These are phyloP conservation scores for Origma solitaria DNA, from an alignment of 2,113 vertebrate genomes.

Conservation along the genomic window DNA sequence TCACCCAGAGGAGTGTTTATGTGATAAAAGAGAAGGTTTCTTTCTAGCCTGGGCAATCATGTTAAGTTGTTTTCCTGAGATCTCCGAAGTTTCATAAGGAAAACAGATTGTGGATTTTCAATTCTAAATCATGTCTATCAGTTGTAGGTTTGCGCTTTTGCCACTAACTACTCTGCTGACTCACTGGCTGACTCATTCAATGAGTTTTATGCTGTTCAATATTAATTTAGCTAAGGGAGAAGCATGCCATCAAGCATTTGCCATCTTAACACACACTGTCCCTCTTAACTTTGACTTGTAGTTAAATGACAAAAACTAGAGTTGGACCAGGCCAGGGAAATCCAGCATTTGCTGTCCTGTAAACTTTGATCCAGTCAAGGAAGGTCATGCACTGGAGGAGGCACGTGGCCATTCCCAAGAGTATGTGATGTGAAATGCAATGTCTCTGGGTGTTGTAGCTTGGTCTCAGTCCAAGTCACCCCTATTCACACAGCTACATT, in stretches of 20 bases:
- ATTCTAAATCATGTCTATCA: neutral
- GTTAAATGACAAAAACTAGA: neutral
- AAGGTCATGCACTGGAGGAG: neutral
- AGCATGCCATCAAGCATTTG: neutral
- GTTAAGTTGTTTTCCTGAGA: slow-evolving; percentile 7
- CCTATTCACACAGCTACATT: neutral
- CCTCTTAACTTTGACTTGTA: neutral
- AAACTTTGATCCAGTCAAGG: neutral
- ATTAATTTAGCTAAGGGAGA: slow-evolving; percentile 16
- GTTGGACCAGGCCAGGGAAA: neutral
- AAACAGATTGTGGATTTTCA: neutral
- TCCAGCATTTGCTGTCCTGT: neutral
- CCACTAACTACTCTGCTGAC: slow-evolving; percentile 12
- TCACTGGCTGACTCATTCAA: slow-evolving; percentile 32
- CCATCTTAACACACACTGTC: neutral
- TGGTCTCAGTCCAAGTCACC: neutral
- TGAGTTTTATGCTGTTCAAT: neutral
- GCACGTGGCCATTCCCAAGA: neutral
- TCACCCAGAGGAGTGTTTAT: neutral
- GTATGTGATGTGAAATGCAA: neutral
- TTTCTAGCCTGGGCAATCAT: neutral
- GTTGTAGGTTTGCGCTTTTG: neutral
- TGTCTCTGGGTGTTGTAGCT: neutral
- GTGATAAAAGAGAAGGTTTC: neutral
- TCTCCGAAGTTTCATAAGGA: slow-evolving; percentile 17